phyloP scores from a whole-genome alignment of 1,140 invertebrate species.

The Neodiprion virginianus region DNA sequence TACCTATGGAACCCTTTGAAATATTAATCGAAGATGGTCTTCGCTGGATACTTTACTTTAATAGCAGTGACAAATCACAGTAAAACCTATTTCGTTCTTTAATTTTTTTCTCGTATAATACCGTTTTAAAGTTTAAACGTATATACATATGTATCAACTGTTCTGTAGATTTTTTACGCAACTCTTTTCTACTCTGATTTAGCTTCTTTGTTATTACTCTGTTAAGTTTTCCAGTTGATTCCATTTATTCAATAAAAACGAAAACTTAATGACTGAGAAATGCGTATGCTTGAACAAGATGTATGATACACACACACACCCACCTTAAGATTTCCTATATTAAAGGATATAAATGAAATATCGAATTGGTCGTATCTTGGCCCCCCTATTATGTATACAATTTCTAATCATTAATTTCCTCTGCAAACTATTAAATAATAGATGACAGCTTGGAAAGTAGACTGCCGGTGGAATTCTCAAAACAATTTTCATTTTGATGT shows the following conservation, averaged over 20 bases:
- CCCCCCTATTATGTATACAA: no score
- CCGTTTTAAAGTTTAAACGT: neutral
- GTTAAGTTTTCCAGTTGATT: conserved; percentile 25
- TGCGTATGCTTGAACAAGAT: neutral
- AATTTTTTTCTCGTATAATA: neutral
- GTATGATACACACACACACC: no score
- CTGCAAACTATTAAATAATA: no score
- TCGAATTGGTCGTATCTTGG: no score
- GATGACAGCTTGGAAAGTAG: no score
- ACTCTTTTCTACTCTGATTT: conserved; percentile 34
- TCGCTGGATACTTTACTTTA: neutral
- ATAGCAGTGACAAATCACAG: neutral
- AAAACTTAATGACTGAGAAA: neutral
- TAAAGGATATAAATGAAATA: no score
- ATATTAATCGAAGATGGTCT: neutral
- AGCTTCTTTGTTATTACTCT: conserved; percentile 26
- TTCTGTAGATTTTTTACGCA: conserved; percentile 37
- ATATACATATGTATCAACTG: conserved; percentile 6
- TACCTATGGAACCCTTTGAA: neutral
- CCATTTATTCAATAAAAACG: conserved; percentile 18
- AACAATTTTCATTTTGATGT: no score
- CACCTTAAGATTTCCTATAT: no score
- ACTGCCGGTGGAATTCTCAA: no score
- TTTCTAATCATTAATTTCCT: no score
- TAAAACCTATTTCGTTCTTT: neutral